Conservation (phyloP, 2,888 invertebrate genomes). For the Dryobotodes eremita region DNA sequence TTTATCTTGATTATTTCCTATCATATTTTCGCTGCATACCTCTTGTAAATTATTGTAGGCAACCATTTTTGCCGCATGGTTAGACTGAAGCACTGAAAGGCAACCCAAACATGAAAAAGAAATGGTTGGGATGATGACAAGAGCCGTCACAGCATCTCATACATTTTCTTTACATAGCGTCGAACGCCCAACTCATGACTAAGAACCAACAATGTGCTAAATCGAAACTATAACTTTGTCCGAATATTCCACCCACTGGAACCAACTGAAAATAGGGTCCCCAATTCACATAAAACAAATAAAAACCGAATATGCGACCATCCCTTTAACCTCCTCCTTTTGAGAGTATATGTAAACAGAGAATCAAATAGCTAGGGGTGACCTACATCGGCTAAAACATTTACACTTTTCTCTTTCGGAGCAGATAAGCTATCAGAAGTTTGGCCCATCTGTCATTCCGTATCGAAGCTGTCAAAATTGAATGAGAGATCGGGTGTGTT, state of each 20-base stretch:
- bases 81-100: neutral
- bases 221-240: constrained; percentile 23
- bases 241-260: constrained; percentile 10
- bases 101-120: neutral
- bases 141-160: neutral
- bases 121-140: neutral
- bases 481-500: constrained; percentile 19
- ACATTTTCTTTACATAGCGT: constrained; percentile 5
- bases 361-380: constrained; percentile 42
- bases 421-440: constrained; percentile 30
- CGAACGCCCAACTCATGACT: constrained; percentile 6
- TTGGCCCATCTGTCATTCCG: constrained; percentile 31
- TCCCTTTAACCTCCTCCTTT: constrained; percentile 18
- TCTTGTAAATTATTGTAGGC: neutral
- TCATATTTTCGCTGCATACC: neutral
- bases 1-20: neutral
- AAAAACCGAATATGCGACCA: constrained; percentile 33
- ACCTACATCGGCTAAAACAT: constrained; percentile 51
- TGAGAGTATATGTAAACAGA: constrained; percentile 40
- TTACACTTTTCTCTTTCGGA: constrained; percentile 41
- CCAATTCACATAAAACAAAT: constrained; percentile 45
- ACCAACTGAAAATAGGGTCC: constrained; percentile 18
- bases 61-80: neutral
- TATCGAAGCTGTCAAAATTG: constrained; percentile 29
- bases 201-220: constrained; percentile 12